phyloP scores from a whole-genome alignment of 2,888 invertebrate species.

The Lottia gigantea region DNA sequence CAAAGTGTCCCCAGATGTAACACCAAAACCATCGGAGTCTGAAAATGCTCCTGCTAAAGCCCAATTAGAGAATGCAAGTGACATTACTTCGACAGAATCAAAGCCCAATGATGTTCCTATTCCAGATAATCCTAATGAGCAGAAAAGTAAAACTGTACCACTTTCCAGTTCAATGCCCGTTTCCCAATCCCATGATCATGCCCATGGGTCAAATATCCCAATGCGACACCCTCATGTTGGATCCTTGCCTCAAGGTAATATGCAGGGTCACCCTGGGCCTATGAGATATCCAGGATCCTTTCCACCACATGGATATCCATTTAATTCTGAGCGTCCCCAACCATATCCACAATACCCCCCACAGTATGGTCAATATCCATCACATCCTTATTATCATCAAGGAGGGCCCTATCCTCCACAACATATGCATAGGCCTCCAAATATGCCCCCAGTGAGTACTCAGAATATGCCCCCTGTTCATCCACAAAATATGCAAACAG shows the following conservation, averaged over 20 bases:
- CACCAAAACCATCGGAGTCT: constrained; percentile 7
- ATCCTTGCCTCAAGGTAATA: neutral
- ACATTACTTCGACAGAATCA: no score
- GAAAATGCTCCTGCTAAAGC: no score
- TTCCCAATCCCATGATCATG: neutral
- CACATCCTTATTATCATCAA: constrained; percentile 21
- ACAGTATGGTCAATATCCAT: constrained; percentile 22
- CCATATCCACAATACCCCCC: constrained; percentile 19
- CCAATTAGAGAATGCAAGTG: no score
- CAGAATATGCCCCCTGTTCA: constrained; percentile 17
- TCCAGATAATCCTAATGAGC: no score
- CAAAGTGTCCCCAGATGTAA: constrained; percentile 23
- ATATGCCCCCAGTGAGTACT: constrained; percentile 12
- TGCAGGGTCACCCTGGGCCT: neutral
- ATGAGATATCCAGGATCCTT: neutral
- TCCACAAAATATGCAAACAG: constrained; percentile 15
- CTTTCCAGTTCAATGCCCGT: neutral
- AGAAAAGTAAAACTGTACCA: no score
- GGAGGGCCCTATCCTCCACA: constrained; percentile 28
- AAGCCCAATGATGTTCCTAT: no score
- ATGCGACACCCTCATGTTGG: neutral
- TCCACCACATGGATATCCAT: neutral
- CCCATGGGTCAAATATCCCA: neutral
- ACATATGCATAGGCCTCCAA: constrained; percentile 21
- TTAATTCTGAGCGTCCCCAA: constrained; percentile 13